Percentiles rank a stretch among this genome's conserved stretches.
phyloP scores from a whole-genome alignment of 2,113 vertebrate genomes.

The Poeciliopsis retropinna region DNA sequence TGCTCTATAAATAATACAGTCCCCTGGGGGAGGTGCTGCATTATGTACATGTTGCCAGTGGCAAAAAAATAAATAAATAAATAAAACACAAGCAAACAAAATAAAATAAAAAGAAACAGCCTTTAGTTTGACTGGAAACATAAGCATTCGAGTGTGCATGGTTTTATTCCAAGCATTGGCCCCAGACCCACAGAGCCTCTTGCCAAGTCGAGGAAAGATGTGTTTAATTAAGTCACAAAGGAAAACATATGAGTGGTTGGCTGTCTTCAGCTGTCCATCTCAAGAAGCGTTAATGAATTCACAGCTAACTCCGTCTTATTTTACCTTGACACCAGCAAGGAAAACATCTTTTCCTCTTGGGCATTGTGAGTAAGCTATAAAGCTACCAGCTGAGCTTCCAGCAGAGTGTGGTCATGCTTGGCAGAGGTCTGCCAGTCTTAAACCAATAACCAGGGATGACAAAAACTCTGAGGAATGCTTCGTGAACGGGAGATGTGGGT shows the following conservation, averaged over 20 bases:
- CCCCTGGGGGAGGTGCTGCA: conserved; percentile 63
- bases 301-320: conserved; percentile 42
- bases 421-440: conserved; percentile 44
- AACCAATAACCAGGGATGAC: conserved; percentile 65
- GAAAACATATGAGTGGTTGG: conserved; percentile 33
- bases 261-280: conserved; percentile 24
- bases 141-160: conserved; percentile 24
- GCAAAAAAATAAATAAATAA: conserved; percentile 17
- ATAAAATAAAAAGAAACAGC: conserved; percentile 28
- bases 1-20: conserved; percentile 70
- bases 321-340: conserved; percentile 39
- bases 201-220: conserved; percentile 37
- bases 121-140: conserved; percentile 44
- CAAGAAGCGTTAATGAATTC: conserved; percentile 17
- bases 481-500: conserved; percentile 53
- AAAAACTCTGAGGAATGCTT: conserved; percentile 62
- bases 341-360: conserved; percentile 44
- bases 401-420: conserved; percentile 36
- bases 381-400: conserved; percentile 33
- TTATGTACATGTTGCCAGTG: conserved; percentile 66
- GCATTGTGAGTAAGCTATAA: conserved; percentile 48
- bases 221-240: conserved; percentile 40
- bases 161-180: conserved; percentile 24
- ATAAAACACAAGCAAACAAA: conserved; percentile 9
- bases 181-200: conserved; percentile 1